phyloP scores from a whole-genome alignment of 2,888 invertebrate species.

The Amiota mariae region DNA sequence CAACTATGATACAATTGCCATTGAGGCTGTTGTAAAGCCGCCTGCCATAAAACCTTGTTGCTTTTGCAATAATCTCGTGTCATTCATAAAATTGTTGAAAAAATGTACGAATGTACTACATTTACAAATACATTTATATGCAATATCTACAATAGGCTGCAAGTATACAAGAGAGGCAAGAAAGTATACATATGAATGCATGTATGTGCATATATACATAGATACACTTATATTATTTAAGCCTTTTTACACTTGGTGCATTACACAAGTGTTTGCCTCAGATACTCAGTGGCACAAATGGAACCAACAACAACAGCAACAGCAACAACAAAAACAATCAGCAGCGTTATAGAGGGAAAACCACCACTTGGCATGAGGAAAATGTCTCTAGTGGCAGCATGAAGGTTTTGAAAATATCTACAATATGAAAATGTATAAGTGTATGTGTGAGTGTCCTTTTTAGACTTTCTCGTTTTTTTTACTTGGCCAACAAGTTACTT shows the following conservation, averaged over 20 bases:
- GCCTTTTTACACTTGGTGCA: constrained; percentile 15
- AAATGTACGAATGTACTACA: neutral
- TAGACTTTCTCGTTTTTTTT: neutral
- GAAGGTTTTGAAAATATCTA: no score
- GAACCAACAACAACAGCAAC: no score
- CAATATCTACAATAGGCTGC: no score
- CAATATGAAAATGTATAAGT: no score
- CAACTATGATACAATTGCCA: constrained; percentile 4
- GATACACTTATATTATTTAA: neutral
- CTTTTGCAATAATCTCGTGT: neutral
- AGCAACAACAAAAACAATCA: no score
- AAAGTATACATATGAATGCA: neutral
- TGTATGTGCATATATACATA: neutral
- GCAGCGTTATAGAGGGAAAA: no score
- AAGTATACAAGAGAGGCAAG: neutral
- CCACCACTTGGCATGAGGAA: neutral
- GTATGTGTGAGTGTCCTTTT: neutral
- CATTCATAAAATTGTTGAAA: constrained; percentile 11
- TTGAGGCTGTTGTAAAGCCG: neutral
- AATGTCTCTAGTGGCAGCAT: neutral
- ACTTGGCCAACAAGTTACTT: neutral
- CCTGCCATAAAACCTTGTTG: constrained; percentile 1
- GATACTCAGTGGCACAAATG: no score
- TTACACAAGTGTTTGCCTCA: constrained; percentile 19
- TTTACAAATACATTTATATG: no score